A percentile compares a stretch with the other conserved stretches of the same genome.
These are phyloP conservation scores for Emydoidea blandingii DNA, from an alignment of 2,797 vertebrate genomes.

Conservation along the genomic window DNA sequence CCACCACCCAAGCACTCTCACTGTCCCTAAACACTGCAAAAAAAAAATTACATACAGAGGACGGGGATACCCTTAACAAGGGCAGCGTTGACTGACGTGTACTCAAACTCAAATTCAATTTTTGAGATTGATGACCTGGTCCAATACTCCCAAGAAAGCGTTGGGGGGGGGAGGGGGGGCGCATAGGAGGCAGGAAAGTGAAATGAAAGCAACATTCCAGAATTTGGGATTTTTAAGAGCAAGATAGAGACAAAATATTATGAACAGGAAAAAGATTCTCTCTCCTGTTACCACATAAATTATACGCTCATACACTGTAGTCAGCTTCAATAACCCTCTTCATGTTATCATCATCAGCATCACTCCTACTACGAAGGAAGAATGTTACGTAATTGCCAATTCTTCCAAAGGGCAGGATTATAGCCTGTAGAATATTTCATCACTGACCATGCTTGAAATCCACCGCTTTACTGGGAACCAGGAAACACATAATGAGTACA, in stretches of 20 bases:
- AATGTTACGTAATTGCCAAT: slow-evolving; percentile 30
- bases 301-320: neutral
- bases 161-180: neutral
- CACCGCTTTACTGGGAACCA: slow-evolving; percentile 24
- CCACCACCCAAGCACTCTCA: neutral
- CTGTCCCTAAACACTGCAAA: neutral
- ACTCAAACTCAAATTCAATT: slow-evolving; percentile 31
- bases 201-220: neutral
- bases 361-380: neutral
- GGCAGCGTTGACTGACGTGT: slow-evolving; percentile 2
- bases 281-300: neutral
- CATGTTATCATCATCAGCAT: neutral
- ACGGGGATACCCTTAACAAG: neutral
- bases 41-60: neutral
- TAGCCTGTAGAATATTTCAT: slow-evolving; percentile 28
- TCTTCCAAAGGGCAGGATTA: slow-evolving; percentile 54
- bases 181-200: neutral
- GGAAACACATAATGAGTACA: neutral
- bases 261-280: neutral
- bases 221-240: neutral
- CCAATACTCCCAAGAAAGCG: neutral
- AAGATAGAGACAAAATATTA: neutral
- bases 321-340: neutral
- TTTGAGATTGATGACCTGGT: slow-evolving; percentile 13
- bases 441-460: slow-evolving; percentile 21